Evolutionary conservation across 2,113 vertebrate genomes (phyloP).

Genomic region (Motacilla tschutschensis): DNA sequence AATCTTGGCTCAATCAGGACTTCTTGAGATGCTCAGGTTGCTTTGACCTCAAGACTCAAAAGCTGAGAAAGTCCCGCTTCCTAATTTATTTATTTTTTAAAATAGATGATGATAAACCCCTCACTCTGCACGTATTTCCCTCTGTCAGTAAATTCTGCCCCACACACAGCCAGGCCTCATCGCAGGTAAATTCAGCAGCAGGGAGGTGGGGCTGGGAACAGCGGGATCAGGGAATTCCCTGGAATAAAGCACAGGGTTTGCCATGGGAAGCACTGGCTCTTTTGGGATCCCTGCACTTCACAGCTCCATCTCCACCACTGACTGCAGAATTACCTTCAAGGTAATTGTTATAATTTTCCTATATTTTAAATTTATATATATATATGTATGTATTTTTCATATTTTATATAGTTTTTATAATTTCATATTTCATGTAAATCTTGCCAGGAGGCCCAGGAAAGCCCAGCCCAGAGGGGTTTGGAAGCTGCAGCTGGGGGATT

Average conservation of each 20-base stretch:
- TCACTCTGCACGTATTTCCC: neutral
- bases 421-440: neutral
- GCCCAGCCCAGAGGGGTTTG: neutral
- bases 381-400: too few relatives aligned
- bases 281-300: neutral
- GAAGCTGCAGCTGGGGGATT: neutral
- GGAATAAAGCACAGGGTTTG: neutral
- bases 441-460: neutral
- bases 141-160: neutral
- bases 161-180: rapidly evolving
- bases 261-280: rapidly evolving
- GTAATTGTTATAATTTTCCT: too few relatives aligned
- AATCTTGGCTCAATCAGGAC: neutral
- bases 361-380: too few relatives aligned
- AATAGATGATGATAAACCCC: neutral
- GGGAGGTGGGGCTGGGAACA: rapidly evolving
- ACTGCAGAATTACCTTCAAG: neutral
- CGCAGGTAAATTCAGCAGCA: neutral
- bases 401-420: too few relatives aligned
- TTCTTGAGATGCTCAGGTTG: neutral
- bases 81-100: neutral
- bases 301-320: neutral
- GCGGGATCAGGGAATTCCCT: neutral
- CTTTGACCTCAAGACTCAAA: neutral
- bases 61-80: neutral